Evolutionary conservation across 2,797 vertebrate species (phyloP).

Genomic region (Micropoecilia bifurca): DNA sequence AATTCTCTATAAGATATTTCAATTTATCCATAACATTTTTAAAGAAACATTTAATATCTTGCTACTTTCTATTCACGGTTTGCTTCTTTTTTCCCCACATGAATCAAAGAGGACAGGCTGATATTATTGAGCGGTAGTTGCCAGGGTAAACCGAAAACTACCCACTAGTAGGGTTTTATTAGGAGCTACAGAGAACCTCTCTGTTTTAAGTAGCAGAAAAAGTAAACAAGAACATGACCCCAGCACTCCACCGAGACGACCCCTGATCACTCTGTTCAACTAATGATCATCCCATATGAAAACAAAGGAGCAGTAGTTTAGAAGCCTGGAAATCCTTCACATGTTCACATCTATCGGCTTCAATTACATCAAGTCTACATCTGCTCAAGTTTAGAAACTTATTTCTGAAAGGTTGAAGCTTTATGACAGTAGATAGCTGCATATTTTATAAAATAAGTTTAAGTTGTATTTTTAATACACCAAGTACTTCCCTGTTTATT

Average conservation of each 20-base stretch:
- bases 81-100: background rate
- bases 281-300: constrained; percentile 26
- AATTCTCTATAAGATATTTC: background rate
- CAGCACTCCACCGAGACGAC: background rate
- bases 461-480: background rate
- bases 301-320: constrained; percentile 52
- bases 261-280: background rate
- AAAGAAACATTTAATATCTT: background rate
- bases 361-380: constrained; percentile 28
- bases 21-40: background rate
- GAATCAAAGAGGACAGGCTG: background rate
- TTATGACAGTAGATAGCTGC: background rate
- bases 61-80: background rate
- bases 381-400: background rate
- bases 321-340: constrained; percentile 20
- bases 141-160: background rate
- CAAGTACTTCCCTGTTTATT: background rate
- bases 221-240: constrained; percentile 19
- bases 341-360: constrained; percentile 32
- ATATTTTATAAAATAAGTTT: background rate
- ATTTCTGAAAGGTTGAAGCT: background rate
- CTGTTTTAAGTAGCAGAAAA: constrained; percentile 7
- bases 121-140: background rate
- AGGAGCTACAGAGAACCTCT: constrained; percentile 7
- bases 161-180: constrained; percentile 4